phyloP scores from a whole-genome alignment of 2,888 invertebrate genomes.

The Microchrysa polita region DNA sequence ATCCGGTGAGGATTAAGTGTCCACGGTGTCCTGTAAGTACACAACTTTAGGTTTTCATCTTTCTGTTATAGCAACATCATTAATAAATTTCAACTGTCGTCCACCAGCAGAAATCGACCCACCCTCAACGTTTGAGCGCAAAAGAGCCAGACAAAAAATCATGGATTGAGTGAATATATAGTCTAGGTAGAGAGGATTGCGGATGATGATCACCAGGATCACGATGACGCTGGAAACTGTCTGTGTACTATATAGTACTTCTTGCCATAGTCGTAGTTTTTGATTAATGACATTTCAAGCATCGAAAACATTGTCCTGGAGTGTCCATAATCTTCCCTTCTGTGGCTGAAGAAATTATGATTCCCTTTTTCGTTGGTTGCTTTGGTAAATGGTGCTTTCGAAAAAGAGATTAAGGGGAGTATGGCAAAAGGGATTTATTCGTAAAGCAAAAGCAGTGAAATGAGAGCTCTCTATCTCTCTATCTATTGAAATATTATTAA shows the following conservation, averaged over 20 bases:
- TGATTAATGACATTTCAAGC: constrained; percentile 23
- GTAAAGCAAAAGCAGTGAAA: too few relatives aligned
- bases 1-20: not conserved
- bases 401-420: not conserved
- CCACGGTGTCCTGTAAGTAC: constrained; percentile 13
- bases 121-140: too few relatives aligned
- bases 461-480: too few relatives aligned
- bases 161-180: not conserved
- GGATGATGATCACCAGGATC: too few relatives aligned
- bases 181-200: not conserved
- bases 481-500: too few relatives aligned
- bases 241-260: not conserved
- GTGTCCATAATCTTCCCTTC: too few relatives aligned
- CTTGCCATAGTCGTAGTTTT: constrained; percentile 10
- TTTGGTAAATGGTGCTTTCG: not conserved
- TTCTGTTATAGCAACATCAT: constrained; percentile 13
- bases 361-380: not conserved
- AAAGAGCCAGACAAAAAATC: not conserved
- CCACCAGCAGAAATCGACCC: not conserved
- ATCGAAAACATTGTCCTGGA: constrained; percentile 12
- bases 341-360: too few relatives aligned
- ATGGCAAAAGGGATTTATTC: not conserved
- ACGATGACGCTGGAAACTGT: too few relatives aligned
- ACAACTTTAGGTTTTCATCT: constrained; percentile 12
- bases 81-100: constrained; percentile 14